Percentiles rank a stretch among this genome's conserved stretches.
Evolutionary conservation across 1,140 invertebrate species (phyloP).

Genomic region (Trachymyrmex septentrionalis): DNA sequence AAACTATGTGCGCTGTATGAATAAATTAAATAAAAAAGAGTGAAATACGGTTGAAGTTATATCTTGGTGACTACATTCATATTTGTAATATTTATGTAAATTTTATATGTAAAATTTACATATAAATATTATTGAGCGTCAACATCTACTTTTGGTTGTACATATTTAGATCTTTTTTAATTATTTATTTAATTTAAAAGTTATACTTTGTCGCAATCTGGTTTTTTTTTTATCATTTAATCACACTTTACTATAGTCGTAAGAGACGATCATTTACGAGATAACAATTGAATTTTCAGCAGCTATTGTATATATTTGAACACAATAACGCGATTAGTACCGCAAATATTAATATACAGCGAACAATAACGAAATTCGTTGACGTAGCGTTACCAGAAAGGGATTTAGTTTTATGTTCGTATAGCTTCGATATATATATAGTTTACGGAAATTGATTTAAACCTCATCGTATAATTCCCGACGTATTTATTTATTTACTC

Average conservation of each 20-base stretch:
- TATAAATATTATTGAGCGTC: too few relatives aligned
- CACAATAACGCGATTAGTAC: not conserved
- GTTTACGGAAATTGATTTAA: conserved; percentile 35
- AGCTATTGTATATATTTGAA: conserved; percentile 7
- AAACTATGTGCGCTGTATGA: too few relatives aligned
- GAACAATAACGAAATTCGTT: not conserved
- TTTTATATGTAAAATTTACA: too few relatives aligned
- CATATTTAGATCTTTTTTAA: too few relatives aligned
- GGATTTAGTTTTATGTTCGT: not conserved
- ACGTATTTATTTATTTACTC: conserved; percentile 51
- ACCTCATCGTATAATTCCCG: conserved; percentile 22
- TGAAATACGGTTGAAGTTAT: too few relatives aligned
- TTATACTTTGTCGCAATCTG: too few relatives aligned
- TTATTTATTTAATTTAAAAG: not conserved
- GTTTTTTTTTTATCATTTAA: too few relatives aligned
- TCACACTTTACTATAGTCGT: not conserved
- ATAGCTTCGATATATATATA: not conserved
- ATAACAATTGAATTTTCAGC: not conserved
- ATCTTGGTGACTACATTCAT: too few relatives aligned
- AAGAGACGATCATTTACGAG: not conserved
- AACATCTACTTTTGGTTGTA: too few relatives aligned
- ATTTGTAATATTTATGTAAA: too few relatives aligned
- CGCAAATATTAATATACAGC: conserved; percentile 1
- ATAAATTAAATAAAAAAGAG: too few relatives aligned
- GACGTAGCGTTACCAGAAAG: not conserved